Evolutionary conservation across 2,797 vertebrate genomes (phyloP).

Genomic region (Astyanax mexicanus): DNA sequence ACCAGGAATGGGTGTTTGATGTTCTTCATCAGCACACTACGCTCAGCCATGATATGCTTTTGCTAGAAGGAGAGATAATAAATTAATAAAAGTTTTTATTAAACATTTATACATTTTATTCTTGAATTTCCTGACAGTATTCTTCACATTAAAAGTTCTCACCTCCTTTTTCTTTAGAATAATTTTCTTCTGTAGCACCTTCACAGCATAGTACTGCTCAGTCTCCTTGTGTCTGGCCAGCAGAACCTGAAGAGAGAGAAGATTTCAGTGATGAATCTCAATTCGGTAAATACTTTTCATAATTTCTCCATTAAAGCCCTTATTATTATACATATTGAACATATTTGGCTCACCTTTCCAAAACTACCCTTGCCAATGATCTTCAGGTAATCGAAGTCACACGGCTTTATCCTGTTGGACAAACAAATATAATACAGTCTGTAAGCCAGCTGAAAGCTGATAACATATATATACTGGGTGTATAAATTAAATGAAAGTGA

Average conservation of each 20-base stretch:
- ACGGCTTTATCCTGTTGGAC: constrained; percentile 76
- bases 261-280: background rate
- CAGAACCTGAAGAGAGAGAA: constrained; percentile 72
- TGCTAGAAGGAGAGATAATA: constrained; percentile 67
- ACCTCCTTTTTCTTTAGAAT: constrained; percentile 87
- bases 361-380: constrained; percentile 86
- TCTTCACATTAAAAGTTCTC: background rate
- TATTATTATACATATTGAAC: background rate
- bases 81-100: background rate
- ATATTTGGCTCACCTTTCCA: constrained; percentile 74
- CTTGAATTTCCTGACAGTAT: background rate
- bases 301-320: background rate
- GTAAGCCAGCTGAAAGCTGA: background rate
- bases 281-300: background rate
- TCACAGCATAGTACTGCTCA: constrained; percentile 80
- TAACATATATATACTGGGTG: background rate
- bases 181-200: constrained; percentile 85
- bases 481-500: background rate
- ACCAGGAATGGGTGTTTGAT: constrained; percentile 86
- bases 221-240: constrained; percentile 82
- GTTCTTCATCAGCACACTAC: constrained; percentile 85
- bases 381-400: constrained; percentile 83
- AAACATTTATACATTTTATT: too few relatives aligned
- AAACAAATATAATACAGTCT: background rate
- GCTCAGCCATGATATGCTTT: constrained; percentile 87